Evolutionary conservation across 2,113 vertebrate species (phyloP).

Genomic region (Bufo bufo): DNA sequence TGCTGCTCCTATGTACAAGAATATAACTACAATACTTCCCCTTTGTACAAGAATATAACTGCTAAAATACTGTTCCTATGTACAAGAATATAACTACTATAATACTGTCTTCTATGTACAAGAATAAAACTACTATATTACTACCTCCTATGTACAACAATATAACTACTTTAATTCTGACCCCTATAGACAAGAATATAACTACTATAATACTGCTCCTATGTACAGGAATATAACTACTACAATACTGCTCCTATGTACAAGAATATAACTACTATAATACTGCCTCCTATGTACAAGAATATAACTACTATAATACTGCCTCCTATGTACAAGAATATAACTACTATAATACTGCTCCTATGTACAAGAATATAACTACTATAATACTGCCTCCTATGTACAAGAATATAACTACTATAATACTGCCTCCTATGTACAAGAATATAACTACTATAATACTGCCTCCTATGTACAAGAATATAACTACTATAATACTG

Average conservation of each 20-base stretch:
- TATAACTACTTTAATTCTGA: no score
- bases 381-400: constrained; percentile 2
- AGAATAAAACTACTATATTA: neutral
- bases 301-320: no score
- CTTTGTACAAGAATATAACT: neutral
- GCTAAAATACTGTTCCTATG: neutral
- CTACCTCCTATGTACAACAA: neutral
- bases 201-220: neutral
- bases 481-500: neutral
- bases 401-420: constrained; percentile 9
- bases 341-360: neutral
- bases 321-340: neutral
- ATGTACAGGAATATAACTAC: neutral
- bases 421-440: neutral
- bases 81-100: neutral
- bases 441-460: neutral
- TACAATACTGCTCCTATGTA: neutral
- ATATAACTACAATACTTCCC: neutral
- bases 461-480: neutral
- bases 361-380: neutral
- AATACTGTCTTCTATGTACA: neutral
- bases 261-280: neutral
- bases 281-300: neutral
- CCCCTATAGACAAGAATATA: neutral
- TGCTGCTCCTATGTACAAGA: neutral